Evolutionary conservation across 2,888 invertebrate species (phyloP).

Genomic region (Endomychus coccineus): DNA sequence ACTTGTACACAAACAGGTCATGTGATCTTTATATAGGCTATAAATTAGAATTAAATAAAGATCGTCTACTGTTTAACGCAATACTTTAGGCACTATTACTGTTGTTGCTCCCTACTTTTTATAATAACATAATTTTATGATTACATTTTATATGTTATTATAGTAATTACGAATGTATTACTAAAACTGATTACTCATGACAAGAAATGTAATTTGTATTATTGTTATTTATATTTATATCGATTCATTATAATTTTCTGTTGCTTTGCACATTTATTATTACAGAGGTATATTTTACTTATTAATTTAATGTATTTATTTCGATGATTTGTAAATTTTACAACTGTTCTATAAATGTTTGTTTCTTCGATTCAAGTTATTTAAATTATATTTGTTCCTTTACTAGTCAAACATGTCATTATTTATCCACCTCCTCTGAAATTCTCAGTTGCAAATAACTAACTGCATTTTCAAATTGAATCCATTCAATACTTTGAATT

Average conservation of each 20-base stretch:
- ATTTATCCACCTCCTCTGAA: too few species aligned
- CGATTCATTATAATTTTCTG: slow-evolving; percentile 9
- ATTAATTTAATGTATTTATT: slow-evolving; percentile 14
- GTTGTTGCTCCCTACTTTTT: slow-evolving; percentile 13
- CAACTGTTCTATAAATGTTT: slow-evolving; percentile 17
- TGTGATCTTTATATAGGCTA: slow-evolving; percentile 10
- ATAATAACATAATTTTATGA: slow-evolving; percentile 8
- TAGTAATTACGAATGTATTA: slow-evolving; percentile 11
- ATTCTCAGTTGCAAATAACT: too few species aligned
- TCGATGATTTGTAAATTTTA: slow-evolving; percentile 10
- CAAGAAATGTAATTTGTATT: slow-evolving; percentile 14
- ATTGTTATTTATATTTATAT: slow-evolving; percentile 15
- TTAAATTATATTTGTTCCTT: too few species aligned
- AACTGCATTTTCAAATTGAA: too few species aligned
- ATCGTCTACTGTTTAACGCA: slow-evolving; percentile 9
- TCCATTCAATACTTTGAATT: too few species aligned
- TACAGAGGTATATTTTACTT: slow-evolving; percentile 11
- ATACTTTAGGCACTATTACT: slow-evolving; percentile 10
- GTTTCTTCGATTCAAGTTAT: too few species aligned
- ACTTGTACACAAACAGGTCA: slow-evolving; percentile 2
- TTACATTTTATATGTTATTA: slow-evolving; percentile 12
- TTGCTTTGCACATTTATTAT: slow-evolving; percentile 12
- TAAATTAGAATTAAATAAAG: slow-evolving; percentile 3
- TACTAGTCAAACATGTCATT: too few species aligned
- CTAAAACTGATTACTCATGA: slow-evolving; percentile 15